These are phyloP conservation scores for Heteromyza rotundicornis DNA, from an alignment of 2,888 invertebrate genomes.

Conservation along the genomic window DNA sequence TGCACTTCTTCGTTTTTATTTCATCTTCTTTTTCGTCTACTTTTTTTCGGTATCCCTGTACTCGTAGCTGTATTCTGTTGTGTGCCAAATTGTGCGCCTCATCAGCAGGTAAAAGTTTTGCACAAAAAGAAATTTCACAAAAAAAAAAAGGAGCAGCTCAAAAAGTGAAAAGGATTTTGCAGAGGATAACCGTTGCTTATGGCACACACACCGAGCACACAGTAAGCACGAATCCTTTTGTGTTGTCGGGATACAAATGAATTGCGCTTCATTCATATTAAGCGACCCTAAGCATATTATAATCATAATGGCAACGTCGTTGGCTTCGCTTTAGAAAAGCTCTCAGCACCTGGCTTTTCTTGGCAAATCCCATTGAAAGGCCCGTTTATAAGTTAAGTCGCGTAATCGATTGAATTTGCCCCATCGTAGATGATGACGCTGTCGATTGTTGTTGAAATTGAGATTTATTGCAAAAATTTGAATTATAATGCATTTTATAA, in stretches of 20 bases:
- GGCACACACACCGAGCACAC: too few species aligned
- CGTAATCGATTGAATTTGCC: slow-evolving; percentile 54
- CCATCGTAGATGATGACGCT: too few species aligned
- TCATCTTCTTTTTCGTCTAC: neutral
- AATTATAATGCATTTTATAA: slow-evolving; percentile 53
- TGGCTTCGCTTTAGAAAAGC: too few species aligned
- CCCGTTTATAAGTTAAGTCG: slow-evolving; percentile 54
- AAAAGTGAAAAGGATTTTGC: too few species aligned
- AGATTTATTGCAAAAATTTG: slow-evolving; percentile 55
- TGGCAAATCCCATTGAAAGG: too few species aligned
- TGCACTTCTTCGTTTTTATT: neutral
- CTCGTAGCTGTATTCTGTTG: neutral
- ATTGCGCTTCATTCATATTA: slow-evolving; percentile 2
- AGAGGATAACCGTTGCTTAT: too few species aligned
- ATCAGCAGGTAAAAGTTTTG: neutral
- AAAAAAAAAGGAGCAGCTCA: neutral
- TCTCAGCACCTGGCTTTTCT: neutral
- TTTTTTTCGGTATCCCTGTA: neutral
- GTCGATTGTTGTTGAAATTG: slow-evolving; percentile 42
- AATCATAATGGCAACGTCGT: neutral
- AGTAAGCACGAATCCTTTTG: slow-evolving; percentile 1
- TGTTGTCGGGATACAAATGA: neutral
- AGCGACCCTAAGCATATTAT: slow-evolving; percentile 4
- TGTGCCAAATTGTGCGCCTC: neutral
- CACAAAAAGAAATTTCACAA: too few species aligned